Percentiles rank a stretch among this genome's conserved stretches.
phyloP scores from a whole-genome alignment of 2,113 vertebrate species.

The Phylloscopus trochiloides region DNA sequence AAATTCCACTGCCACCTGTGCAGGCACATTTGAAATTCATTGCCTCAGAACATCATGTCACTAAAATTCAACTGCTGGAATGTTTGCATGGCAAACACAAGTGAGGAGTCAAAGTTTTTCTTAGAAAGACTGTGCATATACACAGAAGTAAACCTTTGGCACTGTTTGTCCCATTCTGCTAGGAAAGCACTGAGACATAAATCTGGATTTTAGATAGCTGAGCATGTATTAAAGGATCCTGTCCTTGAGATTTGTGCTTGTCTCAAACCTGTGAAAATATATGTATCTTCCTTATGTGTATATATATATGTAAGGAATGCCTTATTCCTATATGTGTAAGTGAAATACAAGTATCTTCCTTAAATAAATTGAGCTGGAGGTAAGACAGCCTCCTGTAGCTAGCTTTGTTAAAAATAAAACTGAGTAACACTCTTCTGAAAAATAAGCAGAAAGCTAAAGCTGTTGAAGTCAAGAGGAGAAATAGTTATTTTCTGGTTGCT shows the following conservation, averaged over 20 bases:
- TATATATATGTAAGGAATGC: no score
- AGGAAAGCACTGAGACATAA: neutral
- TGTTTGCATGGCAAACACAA: constrained; percentile 10
- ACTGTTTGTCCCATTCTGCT: neutral
- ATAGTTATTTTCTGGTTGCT: neutral
- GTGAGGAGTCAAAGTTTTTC: neutral
- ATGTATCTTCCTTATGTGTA: neutral
- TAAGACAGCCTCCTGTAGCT: neutral
- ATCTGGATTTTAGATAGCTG: neutral
- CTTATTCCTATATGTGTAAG: no score
- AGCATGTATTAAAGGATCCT: neutral
- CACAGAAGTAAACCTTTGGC: constrained; percentile 4
- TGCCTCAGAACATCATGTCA: neutral
- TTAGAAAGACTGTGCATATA: neutral
- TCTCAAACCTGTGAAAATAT: neutral
- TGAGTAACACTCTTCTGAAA: neutral
- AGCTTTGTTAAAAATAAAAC: neutral
- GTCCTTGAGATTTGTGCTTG: neutral
- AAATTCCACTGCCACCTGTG: neutral
- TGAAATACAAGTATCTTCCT: neutral
- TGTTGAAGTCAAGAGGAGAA: neutral
- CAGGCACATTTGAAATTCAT: neutral
- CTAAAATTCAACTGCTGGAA: neutral
- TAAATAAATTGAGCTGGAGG: neutral
- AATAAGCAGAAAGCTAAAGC: neutral